A percentile compares a stretch with the other conserved stretches of the same genome.
phyloP scores from a whole-genome alignment of 1,140 invertebrate species.

The Ceratina japonica region DNA sequence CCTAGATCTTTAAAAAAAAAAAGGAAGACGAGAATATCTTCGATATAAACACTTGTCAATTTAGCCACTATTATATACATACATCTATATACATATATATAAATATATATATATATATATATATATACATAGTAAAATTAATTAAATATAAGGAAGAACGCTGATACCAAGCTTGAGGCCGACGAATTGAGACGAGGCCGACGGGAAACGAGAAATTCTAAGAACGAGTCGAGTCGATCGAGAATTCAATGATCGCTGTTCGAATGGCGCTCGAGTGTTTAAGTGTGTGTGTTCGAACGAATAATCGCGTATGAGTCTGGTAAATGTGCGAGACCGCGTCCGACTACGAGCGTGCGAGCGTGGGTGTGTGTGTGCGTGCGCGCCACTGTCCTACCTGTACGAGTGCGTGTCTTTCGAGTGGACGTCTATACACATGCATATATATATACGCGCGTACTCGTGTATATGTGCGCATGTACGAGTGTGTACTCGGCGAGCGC shows the following conservation, averaged over 20 bases:
- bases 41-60: conserved; percentile 66
- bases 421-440: conserved; percentile 17
- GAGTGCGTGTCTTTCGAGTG: not conserved
- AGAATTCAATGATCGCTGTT: conserved; percentile 44
- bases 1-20: conserved; percentile 52
- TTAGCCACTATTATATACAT: conserved; percentile 62
- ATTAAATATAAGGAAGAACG: conserved; percentile 54
- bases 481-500: no score
- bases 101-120: conserved; percentile 35
- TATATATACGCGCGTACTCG: no score
- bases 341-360: not conserved
- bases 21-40: conserved; percentile 50
- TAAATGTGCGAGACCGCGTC: not conserved
- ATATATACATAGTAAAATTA: conserved; percentile 57
- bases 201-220: conserved; percentile 36
- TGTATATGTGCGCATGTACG: no score
- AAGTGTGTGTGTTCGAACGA: conserved; percentile 22
- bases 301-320: conserved; percentile 34
- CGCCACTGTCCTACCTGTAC: conserved; percentile 19
- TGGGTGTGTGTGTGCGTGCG: not conserved
- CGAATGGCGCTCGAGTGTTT: conserved; percentile 44
- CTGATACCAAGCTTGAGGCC: conserved; percentile 20
- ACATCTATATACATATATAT: conserved; percentile 45
- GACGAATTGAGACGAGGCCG: conserved; percentile 25
- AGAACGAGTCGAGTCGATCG: conserved; percentile 20